Base-by-base conservation (phyloP, 2,888 invertebrate species). In the Drosophila anomalata region DNA sequence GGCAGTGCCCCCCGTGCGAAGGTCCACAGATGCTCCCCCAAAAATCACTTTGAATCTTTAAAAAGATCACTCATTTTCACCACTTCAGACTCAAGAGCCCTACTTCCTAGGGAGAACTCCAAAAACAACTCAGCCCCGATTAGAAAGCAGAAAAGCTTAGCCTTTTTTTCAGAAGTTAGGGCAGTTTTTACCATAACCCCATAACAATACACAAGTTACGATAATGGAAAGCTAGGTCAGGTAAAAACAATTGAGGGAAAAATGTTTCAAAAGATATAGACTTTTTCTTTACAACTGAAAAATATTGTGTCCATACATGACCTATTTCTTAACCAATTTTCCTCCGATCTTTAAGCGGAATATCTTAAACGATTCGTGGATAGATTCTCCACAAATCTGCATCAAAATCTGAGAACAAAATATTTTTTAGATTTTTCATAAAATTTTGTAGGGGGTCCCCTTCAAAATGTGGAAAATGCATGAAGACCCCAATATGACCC, bases 1-100 rank as follows among this genome's bases (percentile, higher is more conserved):
- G 58, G 41, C 46, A 33, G 31, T 36, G 44, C 11, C 58, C 52
- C 52, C 55, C 55, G 22, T 41, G 55, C 8, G 8, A 61, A n/a
- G 61, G 22, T 17, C 7, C 9, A 17, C 29, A 51, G 26, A 50
- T 57, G 56, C 24, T 20, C 44, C 22, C 20, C 20, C 5, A 39
- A 9, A 47, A 36, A 48, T 31, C 48, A 42, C 42, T 57, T 58
- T 24, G 2, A 42, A 59, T 9, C 17, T 0, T 9, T 4, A 42
- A 42, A 20, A 17, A 20, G 41, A 36, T 36, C 36, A 36, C n/a
- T 6, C 14, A 14, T 36, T 36, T 36, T 36, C 36, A 2, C 2
- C n/a, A 36, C 36, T 36, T 36, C 7, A 36, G n/a, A 11, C 33
- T 12, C 3, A 33, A 31, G 33, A 33, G 33, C 12, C 9, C 33